Evolutionary conservation across 2,888 invertebrate species (phyloP).

Genomic region (Drosophila seclusa): DNA sequence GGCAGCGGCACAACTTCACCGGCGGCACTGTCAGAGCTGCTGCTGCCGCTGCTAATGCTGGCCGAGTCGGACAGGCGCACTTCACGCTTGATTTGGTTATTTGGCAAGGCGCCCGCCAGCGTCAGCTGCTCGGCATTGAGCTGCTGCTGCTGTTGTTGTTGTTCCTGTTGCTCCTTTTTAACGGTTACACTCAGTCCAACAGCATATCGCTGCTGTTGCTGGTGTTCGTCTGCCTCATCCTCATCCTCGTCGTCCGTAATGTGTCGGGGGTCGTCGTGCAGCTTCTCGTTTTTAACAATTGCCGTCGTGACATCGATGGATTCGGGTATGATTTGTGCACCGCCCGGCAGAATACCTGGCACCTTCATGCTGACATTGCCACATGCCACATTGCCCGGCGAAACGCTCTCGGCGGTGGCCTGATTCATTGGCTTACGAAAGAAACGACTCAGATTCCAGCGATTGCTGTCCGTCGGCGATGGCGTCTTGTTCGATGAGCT

Average conservation of each 20-base stretch:
- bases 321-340: conserved; percentile 82
- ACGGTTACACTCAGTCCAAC: conserved; percentile 76
- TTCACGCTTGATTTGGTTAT: conserved; percentile 83
- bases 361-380: conserved; percentile 79
- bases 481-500: conserved; percentile 82
- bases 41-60: conserved; percentile 59
- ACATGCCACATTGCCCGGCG: conserved; percentile 67
- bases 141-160: conserved; percentile 30
- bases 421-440: conserved; percentile 76
- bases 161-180: conserved; percentile 77
- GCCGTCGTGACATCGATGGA: conserved; percentile 77
- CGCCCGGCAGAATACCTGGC: conserved; percentile 79
- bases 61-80: conserved; percentile 59
- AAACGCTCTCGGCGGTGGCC: conserved; percentile 70
- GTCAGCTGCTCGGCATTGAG: conserved; percentile 53
- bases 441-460: conserved; percentile 81
- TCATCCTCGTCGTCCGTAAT: conserved; percentile 64
- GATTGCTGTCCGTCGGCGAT: conserved; percentile 82
- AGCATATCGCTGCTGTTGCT: conserved; percentile 57
- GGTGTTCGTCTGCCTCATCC: conserved; percentile 46
- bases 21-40: conserved; percentile 72
- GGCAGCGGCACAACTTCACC: conserved; percentile 58
- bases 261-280: conserved; percentile 65
- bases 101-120: conserved; percentile 66
- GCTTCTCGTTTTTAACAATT: conserved; percentile 82